A percentile compares a stretch with the other conserved stretches of the same genome.
phyloP scores from a whole-genome alignment of 2,888 invertebrate species.

The Cetonia aurata region DNA sequence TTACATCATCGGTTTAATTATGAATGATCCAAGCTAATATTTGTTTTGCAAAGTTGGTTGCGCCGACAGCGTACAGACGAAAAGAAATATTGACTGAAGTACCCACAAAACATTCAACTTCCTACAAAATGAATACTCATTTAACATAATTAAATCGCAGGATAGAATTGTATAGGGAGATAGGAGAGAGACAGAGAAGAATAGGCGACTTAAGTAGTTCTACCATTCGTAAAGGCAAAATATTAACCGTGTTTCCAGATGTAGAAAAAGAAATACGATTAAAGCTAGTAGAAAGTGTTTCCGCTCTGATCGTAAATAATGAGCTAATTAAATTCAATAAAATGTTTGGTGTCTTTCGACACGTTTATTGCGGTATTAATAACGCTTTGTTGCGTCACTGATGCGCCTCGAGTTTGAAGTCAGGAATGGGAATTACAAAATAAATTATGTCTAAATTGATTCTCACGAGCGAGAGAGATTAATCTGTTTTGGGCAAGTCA shows the following conservation, averaged over 20 bases:
- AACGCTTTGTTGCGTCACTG: slow-evolving; percentile 35
- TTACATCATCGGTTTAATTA: no score
- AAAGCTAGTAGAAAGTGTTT: no score
- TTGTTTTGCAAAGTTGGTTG: no score
- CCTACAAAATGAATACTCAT: neutral
- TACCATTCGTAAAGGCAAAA: slow-evolving; percentile 7
- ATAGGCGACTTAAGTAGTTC: neutral
- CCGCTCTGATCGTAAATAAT: slow-evolving; percentile 11
- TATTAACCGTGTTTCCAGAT: neutral
- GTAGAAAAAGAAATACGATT: no score
- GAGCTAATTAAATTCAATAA: slow-evolving; percentile 27
- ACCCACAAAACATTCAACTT: slow-evolving; percentile 12
- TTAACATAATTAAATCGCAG: slow-evolving; percentile 28
- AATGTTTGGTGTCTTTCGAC: slow-evolving; percentile 27
- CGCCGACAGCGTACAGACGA: neutral
- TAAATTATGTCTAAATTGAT: slow-evolving; percentile 58
- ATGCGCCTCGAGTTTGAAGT: slow-evolving; percentile 48
- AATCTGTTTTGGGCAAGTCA: slow-evolving; percentile 56
- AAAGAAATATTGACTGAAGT: slow-evolving; percentile 1
- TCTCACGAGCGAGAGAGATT: slow-evolving; percentile 56
- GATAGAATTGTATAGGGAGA: slow-evolving; percentile 4
- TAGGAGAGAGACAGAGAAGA: neutral
- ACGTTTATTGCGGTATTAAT: slow-evolving; percentile 48
- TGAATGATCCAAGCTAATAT: no score
- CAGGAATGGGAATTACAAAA: slow-evolving; percentile 57